A percentile compares a stretch with the other conserved stretches of the same genome.
phyloP scores from a whole-genome alignment of 1,140 invertebrate genomes.

The Caligus rogercresseyi region DNA sequence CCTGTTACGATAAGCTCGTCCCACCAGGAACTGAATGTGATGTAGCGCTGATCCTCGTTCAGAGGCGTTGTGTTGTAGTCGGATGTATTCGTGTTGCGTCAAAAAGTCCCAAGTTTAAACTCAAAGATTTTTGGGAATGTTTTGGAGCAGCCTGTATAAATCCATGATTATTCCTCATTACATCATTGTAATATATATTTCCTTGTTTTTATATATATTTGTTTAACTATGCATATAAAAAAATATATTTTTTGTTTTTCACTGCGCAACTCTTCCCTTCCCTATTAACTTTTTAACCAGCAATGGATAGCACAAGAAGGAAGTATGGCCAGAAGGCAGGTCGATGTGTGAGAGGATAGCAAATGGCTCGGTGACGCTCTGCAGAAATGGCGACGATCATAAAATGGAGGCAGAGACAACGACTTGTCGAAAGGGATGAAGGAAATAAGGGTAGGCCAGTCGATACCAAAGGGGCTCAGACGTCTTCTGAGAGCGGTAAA shows the following conservation, averaged over 20 bases:
- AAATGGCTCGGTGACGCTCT: constrained; percentile 11
- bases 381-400: constrained; percentile 15
- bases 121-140: constrained; percentile 11
- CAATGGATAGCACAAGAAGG: constrained; percentile 4
- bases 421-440: not conserved
- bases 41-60: constrained; percentile 9
- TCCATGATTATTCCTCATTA: too few relatives aligned
- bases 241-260: not conserved
- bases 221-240: not conserved
- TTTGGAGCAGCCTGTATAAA: too few relatives aligned
- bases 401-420: constrained; percentile 8
- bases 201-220: too few relatives aligned
- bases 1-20: constrained; percentile 13
- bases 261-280: not conserved
- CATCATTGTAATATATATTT: too few relatives aligned
- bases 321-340: constrained; percentile 13
- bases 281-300: not conserved
- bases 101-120: not conserved
- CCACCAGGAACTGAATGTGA: constrained; percentile 14
- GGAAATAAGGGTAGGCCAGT: constrained; percentile 8
- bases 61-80: constrained; percentile 8
- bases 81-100: not conserved
- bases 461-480: constrained; percentile 15
- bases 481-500: not conserved
- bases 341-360: constrained; percentile 12